Percentiles rank a stretch among this genome's conserved stretches.
Conservation (phyloP, 2,888 invertebrate genomes). For the Crocallis elinguaria region DNA sequence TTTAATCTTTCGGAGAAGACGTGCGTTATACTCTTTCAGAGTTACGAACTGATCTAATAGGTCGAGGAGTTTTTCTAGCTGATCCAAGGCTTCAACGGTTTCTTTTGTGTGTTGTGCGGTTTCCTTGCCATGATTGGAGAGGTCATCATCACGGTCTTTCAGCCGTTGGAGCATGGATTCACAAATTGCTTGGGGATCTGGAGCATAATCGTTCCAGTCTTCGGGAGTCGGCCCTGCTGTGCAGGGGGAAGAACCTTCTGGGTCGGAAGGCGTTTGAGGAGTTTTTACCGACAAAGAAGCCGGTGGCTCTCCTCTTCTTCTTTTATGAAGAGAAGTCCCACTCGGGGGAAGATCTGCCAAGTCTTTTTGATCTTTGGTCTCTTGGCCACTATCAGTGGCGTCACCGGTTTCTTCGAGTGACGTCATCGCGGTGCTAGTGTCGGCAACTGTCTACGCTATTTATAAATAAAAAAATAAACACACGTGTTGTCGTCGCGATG, state of each 20-base stretch:
- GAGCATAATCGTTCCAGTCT: conserved; percentile 64
- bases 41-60: conserved; percentile 91
- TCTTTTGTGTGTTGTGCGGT: conserved; percentile 84
- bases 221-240: conserved; percentile 70
- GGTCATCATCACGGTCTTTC: conserved; percentile 69
- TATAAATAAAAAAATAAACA: conserved; percentile 78
- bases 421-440: conserved; percentile 63
- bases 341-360: conserved; percentile 68
- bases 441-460: conserved; percentile 65
- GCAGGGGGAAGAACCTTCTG: conserved; percentile 75
- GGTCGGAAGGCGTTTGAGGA: conserved; percentile 71
- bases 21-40: conserved; percentile 89
- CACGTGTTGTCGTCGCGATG: conserved; percentile 64
- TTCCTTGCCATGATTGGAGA: conserved; percentile 82
- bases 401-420: conserved; percentile 68
- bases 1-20: conserved; percentile 87
- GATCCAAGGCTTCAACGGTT: conserved; percentile 89
- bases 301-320: conserved; percentile 75
- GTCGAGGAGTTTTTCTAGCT: conserved; percentile 90
- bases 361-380: conserved; percentile 48
- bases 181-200: conserved; percentile 68
- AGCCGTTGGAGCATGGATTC: conserved; percentile 72
- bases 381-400: conserved; percentile 52
- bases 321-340: conserved; percentile 74
- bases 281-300: conserved; percentile 69